Conservation (phyloP, 2,888 invertebrate species). For the Oscheius sp. region DNA sequence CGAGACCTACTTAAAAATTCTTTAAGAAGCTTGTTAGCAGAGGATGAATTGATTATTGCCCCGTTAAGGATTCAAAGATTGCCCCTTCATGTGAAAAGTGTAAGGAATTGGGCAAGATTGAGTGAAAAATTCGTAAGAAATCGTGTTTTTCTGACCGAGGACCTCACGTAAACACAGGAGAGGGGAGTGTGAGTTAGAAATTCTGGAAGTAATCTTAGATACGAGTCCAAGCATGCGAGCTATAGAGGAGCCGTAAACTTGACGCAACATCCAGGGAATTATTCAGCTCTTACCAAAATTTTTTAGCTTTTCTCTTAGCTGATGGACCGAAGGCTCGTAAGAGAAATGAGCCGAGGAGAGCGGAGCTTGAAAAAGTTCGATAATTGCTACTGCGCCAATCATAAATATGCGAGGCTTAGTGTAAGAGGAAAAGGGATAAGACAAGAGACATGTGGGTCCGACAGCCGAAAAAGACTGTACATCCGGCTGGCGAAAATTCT, state of each 20-base stretch:
- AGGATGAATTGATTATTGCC: neutral
- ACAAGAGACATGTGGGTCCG: neutral
- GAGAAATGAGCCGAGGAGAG: constrained; percentile 13
- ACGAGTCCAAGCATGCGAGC: too few species aligned
- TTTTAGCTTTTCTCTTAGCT: too few species aligned
- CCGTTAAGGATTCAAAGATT: neutral
- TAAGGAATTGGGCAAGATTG: too few species aligned
- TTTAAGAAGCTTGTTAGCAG: constrained; percentile 7
- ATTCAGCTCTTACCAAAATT: too few species aligned
- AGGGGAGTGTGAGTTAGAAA: too few species aligned
- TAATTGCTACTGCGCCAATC: constrained; percentile 13
- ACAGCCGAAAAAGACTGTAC: neutral
- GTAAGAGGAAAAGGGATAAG: constrained; percentile 9
- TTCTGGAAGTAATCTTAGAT: too few species aligned
- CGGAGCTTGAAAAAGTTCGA: constrained; percentile 13
- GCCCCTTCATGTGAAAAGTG: neutral
- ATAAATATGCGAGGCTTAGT: constrained; percentile 20
- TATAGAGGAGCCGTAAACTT: too few species aligned
- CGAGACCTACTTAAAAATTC: neutral
- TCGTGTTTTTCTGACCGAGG: too few species aligned
- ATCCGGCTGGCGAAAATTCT: neutral
- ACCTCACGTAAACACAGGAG: too few species aligned
- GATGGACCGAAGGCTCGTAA: too few species aligned
- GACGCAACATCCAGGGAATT: too few species aligned
- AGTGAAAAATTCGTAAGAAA: too few species aligned